phyloP scores from a whole-genome alignment of 37 sponge, comb jelly and placozoan genomes.

The Aplysina aerophoba region DNA sequence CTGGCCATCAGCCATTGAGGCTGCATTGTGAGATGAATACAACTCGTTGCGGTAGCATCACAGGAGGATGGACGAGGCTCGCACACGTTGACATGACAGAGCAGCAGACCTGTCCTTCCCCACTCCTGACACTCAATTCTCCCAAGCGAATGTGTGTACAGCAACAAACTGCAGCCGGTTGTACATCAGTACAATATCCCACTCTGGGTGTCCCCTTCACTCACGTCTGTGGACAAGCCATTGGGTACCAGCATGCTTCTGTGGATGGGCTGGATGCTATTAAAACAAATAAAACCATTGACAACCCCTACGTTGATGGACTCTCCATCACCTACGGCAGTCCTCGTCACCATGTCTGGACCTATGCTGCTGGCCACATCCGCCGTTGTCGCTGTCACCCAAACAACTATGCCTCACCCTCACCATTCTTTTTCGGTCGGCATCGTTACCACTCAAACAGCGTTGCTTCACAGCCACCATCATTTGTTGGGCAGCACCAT shows the following conservation, averaged over 20 bases:
- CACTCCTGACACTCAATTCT: background rate
- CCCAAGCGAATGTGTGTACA: conserved; percentile 4
- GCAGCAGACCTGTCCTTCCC: conserved; percentile 11
- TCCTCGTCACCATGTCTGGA: background rate
- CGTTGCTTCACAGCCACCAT: background rate
- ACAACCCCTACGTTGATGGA: background rate
- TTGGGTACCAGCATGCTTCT: background rate
- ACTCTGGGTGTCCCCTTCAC: background rate
- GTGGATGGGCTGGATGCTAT: background rate
- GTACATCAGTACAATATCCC: conserved; percentile 12
- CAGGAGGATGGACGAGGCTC: conserved; percentile 24
- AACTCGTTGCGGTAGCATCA: conserved; percentile 15
- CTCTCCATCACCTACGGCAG: conserved; percentile 11
- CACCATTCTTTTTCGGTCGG: conserved; percentile 8
- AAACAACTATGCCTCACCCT: background rate
- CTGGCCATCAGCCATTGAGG: no score
- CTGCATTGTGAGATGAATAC: background rate
- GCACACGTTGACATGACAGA: conserved; percentile 2
- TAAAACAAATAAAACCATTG: background rate
- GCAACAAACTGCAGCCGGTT: background rate
- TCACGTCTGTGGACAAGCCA: background rate
- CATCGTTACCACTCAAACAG: background rate
- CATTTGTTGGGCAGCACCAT: background rate
- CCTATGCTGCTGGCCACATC: background rate
- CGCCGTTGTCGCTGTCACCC: background rate